Evolutionary conservation across 2,888 invertebrate genomes (phyloP), one percentile per base, ranked within the genome.

Genomic region (Caenorhabditis sp.): DNA sequence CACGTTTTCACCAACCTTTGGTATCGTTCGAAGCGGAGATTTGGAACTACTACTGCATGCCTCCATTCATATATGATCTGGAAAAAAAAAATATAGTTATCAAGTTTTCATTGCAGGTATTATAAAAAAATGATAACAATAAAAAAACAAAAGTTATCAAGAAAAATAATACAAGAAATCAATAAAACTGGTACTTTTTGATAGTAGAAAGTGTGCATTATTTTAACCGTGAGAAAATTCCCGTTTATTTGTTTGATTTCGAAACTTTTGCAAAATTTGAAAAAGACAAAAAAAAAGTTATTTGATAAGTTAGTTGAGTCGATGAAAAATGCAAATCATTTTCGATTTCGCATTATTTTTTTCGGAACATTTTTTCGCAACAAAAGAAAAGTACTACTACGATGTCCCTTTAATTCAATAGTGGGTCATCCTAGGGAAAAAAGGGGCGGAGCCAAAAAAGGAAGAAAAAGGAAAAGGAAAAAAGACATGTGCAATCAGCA

Each of bases 381-480:
- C 43, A 17, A 43, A 43, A 43, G 14, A 17, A 17, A 14, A 17
- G 14, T 43, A 17, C 8, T 43, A 43, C 2, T 17, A 43, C 12
- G 17, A 43, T 43, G 43, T 43, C 19, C 36, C 58, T 31, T 23
- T 36, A 31, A 27, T 58, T 10, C 26, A 21, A 31, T 58, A 23
- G 21, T 59, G 60, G 36, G 36, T 36, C 60, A 31, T 31, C 31
- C 31, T 31, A 59, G 36, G 12, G 6, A 23, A 59, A 43, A 17
- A 59, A 26, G 27, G n/a, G 27, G 58, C 17, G 58, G 1, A 1
- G 24, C 10, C 21, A 31, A 24, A 57, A 23, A 23, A n/a, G 36
- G 58, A 24, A 55, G 19, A 36, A 57, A 57, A 36, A 8, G 19
- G 24, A 24, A 24, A 27, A 19, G 23, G 24, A 6, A 57, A 57